Evolutionary conservation across 2,888 invertebrate species (phyloP).

Genomic region (Caenorhabditis macrosperma): DNA sequence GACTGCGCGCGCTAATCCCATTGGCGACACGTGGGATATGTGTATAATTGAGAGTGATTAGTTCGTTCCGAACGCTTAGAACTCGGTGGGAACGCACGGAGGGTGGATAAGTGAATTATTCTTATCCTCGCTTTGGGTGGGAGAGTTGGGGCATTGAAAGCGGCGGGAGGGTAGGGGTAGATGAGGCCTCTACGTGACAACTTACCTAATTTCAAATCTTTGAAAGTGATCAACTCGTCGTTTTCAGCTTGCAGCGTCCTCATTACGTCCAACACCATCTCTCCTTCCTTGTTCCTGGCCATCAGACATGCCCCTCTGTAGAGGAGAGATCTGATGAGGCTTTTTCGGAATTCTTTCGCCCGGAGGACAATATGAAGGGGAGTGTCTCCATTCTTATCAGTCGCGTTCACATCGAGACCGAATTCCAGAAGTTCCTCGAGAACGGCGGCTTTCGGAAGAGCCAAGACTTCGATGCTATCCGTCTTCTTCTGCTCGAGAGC

Average conservation of each 20-base stretch:
- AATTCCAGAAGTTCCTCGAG: constrained; percentile 54
- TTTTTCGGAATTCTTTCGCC: constrained; percentile 42
- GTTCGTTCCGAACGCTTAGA: constrained; percentile 9
- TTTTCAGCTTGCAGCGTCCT: background rate
- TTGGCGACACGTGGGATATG: constrained; percentile 19
- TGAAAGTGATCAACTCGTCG: background rate
- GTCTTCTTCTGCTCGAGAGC: constrained; percentile 46
- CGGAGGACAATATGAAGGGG: constrained; percentile 68
- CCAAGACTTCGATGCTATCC: constrained; percentile 9
- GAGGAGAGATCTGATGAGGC: constrained; percentile 60
- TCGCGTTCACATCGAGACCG: constrained; percentile 55
- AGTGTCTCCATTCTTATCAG: constrained; percentile 63
- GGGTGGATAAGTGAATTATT: constrained; percentile 42
- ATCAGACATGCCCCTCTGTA: constrained; percentile 59
- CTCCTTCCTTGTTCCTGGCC: constrained; percentile 62
- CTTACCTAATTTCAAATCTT: constrained; percentile 25
- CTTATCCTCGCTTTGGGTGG: background rate
- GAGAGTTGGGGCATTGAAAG: constrained; percentile 3
- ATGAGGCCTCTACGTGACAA: too few species aligned
- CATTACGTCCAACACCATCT: constrained; percentile 63
- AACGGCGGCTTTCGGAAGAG: constrained; percentile 39
- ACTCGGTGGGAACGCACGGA: too few species aligned
- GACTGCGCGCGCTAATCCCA: constrained; percentile 28
- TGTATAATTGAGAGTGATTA: constrained; percentile 49
- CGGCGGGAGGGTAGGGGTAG: too few species aligned